Percentiles rank a stretch among this genome's conserved stretches.
These are phyloP conservation scores for Apostichopus parvimensis DNA, from an alignment of 35 echinoderm and acorn worm genomes.

Conservation along the genomic window DNA sequence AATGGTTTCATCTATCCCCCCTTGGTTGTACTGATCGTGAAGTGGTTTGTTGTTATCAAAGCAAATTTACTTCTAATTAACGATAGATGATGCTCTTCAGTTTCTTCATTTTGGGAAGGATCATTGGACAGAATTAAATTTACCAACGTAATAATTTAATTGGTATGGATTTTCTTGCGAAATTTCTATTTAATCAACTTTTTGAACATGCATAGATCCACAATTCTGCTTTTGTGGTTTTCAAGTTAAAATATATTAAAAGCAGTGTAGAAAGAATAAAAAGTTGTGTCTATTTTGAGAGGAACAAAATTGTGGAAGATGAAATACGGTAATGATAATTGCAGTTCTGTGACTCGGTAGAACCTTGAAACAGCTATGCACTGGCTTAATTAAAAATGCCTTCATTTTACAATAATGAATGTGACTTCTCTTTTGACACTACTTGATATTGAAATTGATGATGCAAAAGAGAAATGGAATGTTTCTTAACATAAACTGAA, in stretches of 20 bases:
- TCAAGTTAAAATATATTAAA: not conserved
- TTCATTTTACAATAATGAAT: too few species aligned
- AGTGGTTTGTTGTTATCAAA: not conserved
- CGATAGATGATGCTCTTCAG: not conserved
- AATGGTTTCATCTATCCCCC: too few species aligned
- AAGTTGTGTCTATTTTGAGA: not conserved
- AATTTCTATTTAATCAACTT: not conserved
- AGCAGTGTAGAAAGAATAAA: too few species aligned
- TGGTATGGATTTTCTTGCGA: conserved; percentile 1
- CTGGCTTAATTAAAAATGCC: too few species aligned
- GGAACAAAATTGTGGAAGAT: not conserved
- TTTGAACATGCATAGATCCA: not conserved
- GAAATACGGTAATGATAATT: too few species aligned
- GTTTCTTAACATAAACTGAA: too few species aligned
- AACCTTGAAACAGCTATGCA: too few species aligned
- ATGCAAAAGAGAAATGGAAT: too few species aligned
- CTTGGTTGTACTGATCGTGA: not conserved
- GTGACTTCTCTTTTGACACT: too few species aligned
- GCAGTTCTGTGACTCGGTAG: too few species aligned
- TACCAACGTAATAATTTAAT: conserved; percentile 10
- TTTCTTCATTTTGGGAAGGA: conserved; percentile 12
- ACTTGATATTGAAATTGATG: too few species aligned
- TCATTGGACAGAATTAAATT: conserved; percentile 5
- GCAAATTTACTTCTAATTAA: not conserved
- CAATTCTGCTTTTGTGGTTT: not conserved